Evolutionary conservation across 2,888 invertebrate species (phyloP).

Genomic region (Tenthredo amoena): DNA sequence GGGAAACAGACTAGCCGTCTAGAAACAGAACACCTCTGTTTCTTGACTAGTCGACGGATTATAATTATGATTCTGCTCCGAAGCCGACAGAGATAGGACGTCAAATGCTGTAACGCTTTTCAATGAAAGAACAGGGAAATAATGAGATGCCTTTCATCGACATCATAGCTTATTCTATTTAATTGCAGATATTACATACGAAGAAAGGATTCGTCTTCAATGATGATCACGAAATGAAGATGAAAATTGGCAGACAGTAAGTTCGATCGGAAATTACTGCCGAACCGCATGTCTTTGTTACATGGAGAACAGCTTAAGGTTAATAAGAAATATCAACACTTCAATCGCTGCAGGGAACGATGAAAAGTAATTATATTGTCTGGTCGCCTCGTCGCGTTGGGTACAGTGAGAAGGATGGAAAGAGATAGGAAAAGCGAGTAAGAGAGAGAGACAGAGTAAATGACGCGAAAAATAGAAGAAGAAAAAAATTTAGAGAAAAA

Average conservation of each 20-base stretch:
- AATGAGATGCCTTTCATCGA: not conserved
- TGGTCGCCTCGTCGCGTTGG: not conserved
- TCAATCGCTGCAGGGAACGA: conserved; percentile 24
- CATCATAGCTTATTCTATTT: not conserved
- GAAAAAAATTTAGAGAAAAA: conserved; percentile 6
- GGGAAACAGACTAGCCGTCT: conserved; percentile 37
- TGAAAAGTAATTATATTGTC: conserved; percentile 19
- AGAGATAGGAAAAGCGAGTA: not conserved
- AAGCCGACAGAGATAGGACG: conserved; percentile 1
- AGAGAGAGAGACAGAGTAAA: not conserved
- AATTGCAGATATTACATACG: not conserved
- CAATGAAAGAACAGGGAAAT: not conserved
- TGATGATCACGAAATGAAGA: not conserved
- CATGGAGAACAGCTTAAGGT: not conserved
- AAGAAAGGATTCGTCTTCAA: not conserved
- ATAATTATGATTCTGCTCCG: conserved; percentile 33
- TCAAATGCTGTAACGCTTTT: not conserved
- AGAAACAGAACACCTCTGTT: conserved; percentile 44
- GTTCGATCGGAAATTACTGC: not conserved
- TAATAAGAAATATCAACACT: conserved; percentile 9
- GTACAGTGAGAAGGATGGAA: not conserved
- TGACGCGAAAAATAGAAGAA: not conserved
- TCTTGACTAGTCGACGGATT: conserved; percentile 46
- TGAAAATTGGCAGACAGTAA: not conserved
- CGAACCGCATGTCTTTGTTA: not conserved